A percentile compares a stretch with the other conserved stretches of the same genome.
These are phyloP conservation scores for Pemphigus obesinymphae DNA, from an alignment of 1,140 invertebrate species.

Conservation along the genomic window DNA sequence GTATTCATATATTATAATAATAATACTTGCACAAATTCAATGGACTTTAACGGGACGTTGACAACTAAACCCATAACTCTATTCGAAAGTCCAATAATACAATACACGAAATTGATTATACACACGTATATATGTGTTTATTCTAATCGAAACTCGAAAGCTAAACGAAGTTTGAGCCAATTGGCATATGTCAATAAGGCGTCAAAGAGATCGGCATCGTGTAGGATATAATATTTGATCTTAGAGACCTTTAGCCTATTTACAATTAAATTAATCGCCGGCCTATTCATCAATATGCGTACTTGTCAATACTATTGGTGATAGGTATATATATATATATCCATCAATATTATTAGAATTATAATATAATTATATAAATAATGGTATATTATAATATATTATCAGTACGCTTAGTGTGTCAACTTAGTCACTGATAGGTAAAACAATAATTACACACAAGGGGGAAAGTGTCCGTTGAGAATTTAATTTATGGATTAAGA, in stretches of 20 bases:
- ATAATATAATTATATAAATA: not conserved
- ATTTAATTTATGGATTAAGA: too few species aligned
- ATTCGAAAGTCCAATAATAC: not conserved
- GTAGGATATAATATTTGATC: not conserved
- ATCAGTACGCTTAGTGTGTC: too few species aligned
- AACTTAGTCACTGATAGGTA: too few species aligned
- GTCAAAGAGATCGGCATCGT: not conserved
- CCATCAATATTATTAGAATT: not conserved
- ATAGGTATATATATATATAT: not conserved
- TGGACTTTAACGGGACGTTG: not conserved
- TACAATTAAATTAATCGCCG: constrained; percentile 4
- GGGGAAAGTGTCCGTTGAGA: not conserved
- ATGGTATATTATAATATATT: not conserved
- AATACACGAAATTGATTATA: not conserved
- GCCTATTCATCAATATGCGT: not conserved
- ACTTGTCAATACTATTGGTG: not conserved
- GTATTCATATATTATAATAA: too few species aligned
- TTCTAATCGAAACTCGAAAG: not conserved
- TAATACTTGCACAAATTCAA: not conserved
- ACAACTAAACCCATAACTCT: not conserved
- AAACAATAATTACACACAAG: too few species aligned
- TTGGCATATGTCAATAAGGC: not conserved
- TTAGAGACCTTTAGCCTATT: constrained; percentile 1
- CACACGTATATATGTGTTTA: too few species aligned
- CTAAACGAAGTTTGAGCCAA: not conserved